These are phyloP conservation scores for Conomelus anceps DNA, from an alignment of 2,888 invertebrate genomes.

Conservation along the genomic window DNA sequence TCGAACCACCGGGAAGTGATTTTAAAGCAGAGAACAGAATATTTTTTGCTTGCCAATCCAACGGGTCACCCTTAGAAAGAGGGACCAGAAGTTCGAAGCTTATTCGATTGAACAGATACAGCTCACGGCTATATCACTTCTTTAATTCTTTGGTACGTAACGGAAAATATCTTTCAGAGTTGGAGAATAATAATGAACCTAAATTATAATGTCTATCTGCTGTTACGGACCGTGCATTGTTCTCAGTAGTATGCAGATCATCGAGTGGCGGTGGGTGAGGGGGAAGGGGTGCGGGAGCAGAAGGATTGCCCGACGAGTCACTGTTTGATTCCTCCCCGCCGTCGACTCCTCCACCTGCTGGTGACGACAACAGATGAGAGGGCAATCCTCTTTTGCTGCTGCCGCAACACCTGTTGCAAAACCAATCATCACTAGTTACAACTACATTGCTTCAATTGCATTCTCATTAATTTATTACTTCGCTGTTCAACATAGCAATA, in stretches of 20 bases:
- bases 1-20: no score
- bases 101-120: no score
- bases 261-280: constrained; percentile 33
- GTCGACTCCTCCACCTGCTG: constrained; percentile 34
- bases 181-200: background rate
- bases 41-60: no score
- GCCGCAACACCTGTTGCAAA: background rate
- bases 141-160: background rate
- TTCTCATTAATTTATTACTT: no score
- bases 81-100: no score
- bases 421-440: background rate
- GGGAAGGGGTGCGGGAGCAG: constrained; percentile 28
- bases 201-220: background rate
- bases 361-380: constrained; percentile 34
- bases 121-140: no score
- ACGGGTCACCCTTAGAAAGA: no score
- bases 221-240: constrained; percentile 36
- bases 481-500: no score
- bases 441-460: background rate
- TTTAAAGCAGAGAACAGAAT: no score
- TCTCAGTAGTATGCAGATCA: constrained; percentile 33
- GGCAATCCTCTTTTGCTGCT: constrained; percentile 33
- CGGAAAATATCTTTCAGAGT: background rate
- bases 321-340: constrained; percentile 35
- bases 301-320: constrained; percentile 31